Evolutionary conservation across 1,140 invertebrate species (phyloP).

Genomic region (honey bee (Apis mellifera)): Amel_HAv3.1 CM009933.2:1771001-1771500

Average conservation of each 20-base stretch:
- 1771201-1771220: constrained; percentile 71
- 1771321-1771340: constrained; percentile 60
- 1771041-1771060: background rate
- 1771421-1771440: background rate
- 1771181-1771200: constrained; percentile 76
- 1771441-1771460: no score
- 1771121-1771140: constrained; percentile 39
- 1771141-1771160: constrained; percentile 62
- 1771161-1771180: constrained; percentile 75
- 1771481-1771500: no score
- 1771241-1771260: constrained; percentile 70
- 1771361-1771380: constrained; percentile 55
- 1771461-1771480: no score
- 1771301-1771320: constrained; percentile 69
- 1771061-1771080: background rate
- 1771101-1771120: background rate
- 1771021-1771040: background rate
- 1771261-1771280: constrained; percentile 74
- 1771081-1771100: background rate
- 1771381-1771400: constrained; percentile 63
- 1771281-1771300: constrained; percentile 68
- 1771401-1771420: constrained; percentile 76
- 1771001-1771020: background rate
- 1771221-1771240: constrained; percentile 76
- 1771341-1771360: constrained; percentile 72